These are phyloP conservation scores for Tachina lurida DNA, from an alignment of 2,888 invertebrate species.

Conservation along the genomic window DNA sequence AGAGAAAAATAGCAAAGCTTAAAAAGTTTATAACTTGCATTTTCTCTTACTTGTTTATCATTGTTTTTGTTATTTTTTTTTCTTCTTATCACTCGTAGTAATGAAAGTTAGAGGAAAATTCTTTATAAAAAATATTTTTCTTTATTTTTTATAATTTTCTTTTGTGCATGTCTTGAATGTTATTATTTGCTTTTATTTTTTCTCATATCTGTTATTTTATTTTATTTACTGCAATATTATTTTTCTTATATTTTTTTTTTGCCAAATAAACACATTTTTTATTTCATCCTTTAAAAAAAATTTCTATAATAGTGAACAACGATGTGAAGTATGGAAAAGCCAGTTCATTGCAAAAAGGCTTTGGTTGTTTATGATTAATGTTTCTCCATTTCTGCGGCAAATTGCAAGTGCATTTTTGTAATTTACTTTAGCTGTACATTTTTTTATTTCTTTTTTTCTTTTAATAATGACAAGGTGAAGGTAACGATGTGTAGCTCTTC, in stretches of 20 bases:
- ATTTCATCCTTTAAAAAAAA: constrained; percentile 17
- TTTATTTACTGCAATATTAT: neutral
- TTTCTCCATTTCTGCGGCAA: constrained; percentile 16
- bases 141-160: neutral
- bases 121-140: neutral
- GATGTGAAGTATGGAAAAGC: neutral
- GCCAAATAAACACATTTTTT: constrained; percentile 31
- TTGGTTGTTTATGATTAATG: constrained; percentile 56
- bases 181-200: constrained; percentile 25
- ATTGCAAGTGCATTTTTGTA: constrained; percentile 43
- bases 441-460: neutral
- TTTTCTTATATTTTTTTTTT: neutral
- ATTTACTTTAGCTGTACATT: constrained; percentile 14
- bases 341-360: constrained; percentile 47
- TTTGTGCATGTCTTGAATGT: neutral
- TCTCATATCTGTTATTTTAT: neutral
- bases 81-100: neutral
- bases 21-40: neutral
- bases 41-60: neutral
- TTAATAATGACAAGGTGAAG: constrained; percentile 54
- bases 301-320: neutral
- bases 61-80: neutral
- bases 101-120: neutral
- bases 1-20: neutral
- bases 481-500: constrained; percentile 44